phyloP scores from a whole-genome alignment of 1,140 invertebrate genomes.

The Zaprionus africanus region DNA sequence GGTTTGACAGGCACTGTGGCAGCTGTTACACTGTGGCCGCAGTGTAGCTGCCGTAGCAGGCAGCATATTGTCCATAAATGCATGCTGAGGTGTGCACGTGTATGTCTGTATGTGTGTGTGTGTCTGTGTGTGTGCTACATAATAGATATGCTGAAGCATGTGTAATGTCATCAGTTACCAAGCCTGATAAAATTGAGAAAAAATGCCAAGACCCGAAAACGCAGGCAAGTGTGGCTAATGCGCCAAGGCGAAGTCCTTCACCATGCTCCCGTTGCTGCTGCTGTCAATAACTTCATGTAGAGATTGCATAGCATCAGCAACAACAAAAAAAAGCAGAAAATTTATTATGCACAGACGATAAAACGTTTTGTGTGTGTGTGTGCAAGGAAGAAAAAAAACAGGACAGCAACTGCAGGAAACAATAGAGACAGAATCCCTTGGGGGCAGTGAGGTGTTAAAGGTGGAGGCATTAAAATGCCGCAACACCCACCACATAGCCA shows the following conservation, averaged over 20 bases:
- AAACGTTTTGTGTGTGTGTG: conserved; percentile 66
- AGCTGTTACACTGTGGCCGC: conserved; percentile 59
- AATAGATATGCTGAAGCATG: conserved; percentile 18
- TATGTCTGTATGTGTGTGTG: conserved; percentile 20
- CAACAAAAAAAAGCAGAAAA: conserved; percentile 53
- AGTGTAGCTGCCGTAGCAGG: conserved; percentile 6
- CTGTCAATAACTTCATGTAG: conserved; percentile 69
- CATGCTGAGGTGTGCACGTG: not conserved
- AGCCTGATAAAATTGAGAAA: conserved; percentile 40
- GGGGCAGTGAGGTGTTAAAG: conserved; percentile 61
- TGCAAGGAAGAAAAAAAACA: conserved; percentile 22
- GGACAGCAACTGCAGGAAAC: conserved; percentile 58
- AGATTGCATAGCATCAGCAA: conserved; percentile 35
- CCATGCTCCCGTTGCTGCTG: conserved; percentile 6
- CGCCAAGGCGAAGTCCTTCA: conserved; percentile 7
- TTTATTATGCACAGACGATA: conserved; percentile 81
- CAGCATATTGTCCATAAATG: conserved; percentile 51
- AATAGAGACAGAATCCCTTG: conserved; percentile 74
- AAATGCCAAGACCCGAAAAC: conserved; percentile 30
- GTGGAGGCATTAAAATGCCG: conserved; percentile 68
- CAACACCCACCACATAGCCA: conserved; percentile 23
- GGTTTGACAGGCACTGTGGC: conserved; percentile 71
- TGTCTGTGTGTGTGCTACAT: conserved; percentile 32
- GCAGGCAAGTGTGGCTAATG: conserved; percentile 74
- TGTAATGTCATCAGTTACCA: conserved; percentile 69